A percentile compares a stretch with the other conserved stretches of the same genome.
phyloP scores from a whole-genome alignment of 2,888 invertebrate species.

The Antheraea yamamai region DNA sequence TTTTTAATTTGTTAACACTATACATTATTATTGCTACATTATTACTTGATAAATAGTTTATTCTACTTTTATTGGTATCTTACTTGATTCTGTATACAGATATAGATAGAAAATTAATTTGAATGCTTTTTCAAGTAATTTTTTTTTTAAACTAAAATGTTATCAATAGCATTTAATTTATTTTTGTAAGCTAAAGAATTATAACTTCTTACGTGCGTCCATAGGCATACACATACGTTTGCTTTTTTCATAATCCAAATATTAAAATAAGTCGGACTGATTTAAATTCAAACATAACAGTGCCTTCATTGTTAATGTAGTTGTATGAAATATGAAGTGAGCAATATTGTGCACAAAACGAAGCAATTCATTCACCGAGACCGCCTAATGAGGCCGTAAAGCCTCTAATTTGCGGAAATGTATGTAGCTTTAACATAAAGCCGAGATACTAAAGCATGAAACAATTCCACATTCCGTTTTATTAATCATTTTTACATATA shows the following conservation, averaged over 20 bases:
- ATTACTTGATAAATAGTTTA: no score
- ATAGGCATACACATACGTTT: no score
- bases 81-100: no score
- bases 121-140: no score
- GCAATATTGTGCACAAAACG: slow-evolving; percentile 31
- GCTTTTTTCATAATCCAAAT: neutral
- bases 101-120: no score
- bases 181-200: no score
- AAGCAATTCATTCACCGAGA: slow-evolving; percentile 40
- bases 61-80: no score
- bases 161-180: no score
- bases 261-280: neutral
- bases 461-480: neutral
- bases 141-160: no score
- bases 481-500: neutral
- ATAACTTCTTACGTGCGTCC: no score
- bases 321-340: slow-evolving; percentile 6
- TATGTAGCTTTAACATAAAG: slow-evolving; percentile 45
- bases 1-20: no score
- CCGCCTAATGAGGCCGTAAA: slow-evolving; percentile 44
- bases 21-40: no score
- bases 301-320: neutral
- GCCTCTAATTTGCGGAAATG: slow-evolving; percentile 49
- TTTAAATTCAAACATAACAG: neutral
- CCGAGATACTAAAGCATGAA: slow-evolving; percentile 28